These are phyloP conservation scores for Urocitellus parryii DNA, from an alignment of 2,113 vertebrate genomes.

Conservation along the genomic window DNA sequence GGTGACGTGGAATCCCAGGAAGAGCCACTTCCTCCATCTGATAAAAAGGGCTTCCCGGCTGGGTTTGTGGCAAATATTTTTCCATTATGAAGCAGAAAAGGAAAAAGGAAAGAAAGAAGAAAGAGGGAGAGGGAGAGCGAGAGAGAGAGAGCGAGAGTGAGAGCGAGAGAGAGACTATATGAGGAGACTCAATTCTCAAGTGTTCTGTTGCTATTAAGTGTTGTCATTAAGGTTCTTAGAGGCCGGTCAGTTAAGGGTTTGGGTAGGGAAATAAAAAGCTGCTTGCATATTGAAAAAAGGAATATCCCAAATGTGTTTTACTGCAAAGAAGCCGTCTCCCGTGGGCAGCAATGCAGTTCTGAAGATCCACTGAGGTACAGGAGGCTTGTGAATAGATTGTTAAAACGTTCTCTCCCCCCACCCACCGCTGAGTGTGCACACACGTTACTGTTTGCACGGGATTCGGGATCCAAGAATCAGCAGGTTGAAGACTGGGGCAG, in stretches of 20 bases:
- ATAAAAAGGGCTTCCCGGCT: constrained; percentile 91
- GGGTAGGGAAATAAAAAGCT: constrained; percentile 87
- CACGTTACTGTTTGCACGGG: constrained; percentile 60
- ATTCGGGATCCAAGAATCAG: constrained; percentile 89
- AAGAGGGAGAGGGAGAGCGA: background rate
- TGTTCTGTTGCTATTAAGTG: constrained; percentile 88
- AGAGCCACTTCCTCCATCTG: constrained; percentile 80
- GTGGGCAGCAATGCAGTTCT: constrained; percentile 90
- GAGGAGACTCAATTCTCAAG: constrained; percentile 85
- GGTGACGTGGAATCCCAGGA: constrained; percentile 67
- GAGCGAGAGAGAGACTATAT: background rate
- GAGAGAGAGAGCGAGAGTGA: constrained; percentile 46
- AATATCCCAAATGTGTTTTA: constrained; percentile 85
- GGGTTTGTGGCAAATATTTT: constrained; percentile 91
- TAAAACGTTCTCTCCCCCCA: constrained; percentile 72
- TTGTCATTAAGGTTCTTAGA: constrained; percentile 88
- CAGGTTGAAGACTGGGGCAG: constrained; percentile 99
- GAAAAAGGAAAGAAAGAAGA: background rate
- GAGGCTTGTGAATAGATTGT: constrained; percentile 89
- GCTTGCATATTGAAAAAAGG: constrained; percentile 89
- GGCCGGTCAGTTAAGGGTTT: constrained; percentile 87
- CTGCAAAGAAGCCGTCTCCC: constrained; percentile 88
- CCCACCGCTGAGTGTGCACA: constrained; percentile 58
- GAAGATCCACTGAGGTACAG: constrained; percentile 93
- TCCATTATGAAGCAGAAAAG: constrained; percentile 86